phyloP scores from a whole-genome alignment of 2,888 invertebrate genomes.

The Drosophila suboccidentalis region DNA sequence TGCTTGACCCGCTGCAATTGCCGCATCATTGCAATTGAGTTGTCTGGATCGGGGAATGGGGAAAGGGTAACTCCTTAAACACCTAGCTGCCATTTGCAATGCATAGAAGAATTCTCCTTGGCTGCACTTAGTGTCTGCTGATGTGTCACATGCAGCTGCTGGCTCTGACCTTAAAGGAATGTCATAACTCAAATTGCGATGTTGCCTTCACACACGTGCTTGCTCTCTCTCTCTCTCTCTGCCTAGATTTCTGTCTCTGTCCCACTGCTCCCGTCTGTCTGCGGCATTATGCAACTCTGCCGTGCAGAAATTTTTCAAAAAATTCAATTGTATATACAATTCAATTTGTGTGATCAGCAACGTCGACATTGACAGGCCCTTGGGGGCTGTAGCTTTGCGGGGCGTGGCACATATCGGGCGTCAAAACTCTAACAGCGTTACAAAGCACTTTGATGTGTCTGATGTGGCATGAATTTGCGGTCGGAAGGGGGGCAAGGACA shows the following conservation, averaged over 20 bases:
- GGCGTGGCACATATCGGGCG: conserved; percentile 19
- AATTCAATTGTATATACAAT: conserved; percentile 80
- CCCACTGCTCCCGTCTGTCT: conserved; percentile 7
- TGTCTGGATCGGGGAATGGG: background rate
- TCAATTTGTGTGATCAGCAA: conserved; percentile 79
- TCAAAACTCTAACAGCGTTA: conserved; percentile 40
- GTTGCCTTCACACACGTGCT: conserved; percentile 28
- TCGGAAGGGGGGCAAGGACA: background rate
- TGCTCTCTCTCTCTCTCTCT: conserved; percentile 5
- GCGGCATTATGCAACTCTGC: conserved; percentile 61
- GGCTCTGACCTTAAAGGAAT: conserved; percentile 55
- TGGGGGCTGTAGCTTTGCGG: conserved; percentile 16
- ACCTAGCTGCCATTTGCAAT: conserved; percentile 68
- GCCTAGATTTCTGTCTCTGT: background rate
- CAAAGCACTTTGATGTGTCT: conserved; percentile 68
- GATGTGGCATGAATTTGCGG: conserved; percentile 54
- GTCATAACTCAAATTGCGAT: conserved; percentile 48
- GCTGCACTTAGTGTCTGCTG: conserved; percentile 8
- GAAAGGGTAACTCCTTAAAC: conserved; percentile 39
- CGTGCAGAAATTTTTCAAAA: conserved; percentile 72
- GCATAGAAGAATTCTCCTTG: conserved; percentile 35
- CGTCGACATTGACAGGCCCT: conserved; percentile 63
- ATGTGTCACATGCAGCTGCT: conserved; percentile 50
- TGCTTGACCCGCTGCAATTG: conserved; percentile 34
- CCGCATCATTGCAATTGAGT: conserved; percentile 27